These are phyloP conservation scores for Stenoptilia bipunctidactyla DNA, from an alignment of 2,888 invertebrate species.

Conservation along the genomic window DNA sequence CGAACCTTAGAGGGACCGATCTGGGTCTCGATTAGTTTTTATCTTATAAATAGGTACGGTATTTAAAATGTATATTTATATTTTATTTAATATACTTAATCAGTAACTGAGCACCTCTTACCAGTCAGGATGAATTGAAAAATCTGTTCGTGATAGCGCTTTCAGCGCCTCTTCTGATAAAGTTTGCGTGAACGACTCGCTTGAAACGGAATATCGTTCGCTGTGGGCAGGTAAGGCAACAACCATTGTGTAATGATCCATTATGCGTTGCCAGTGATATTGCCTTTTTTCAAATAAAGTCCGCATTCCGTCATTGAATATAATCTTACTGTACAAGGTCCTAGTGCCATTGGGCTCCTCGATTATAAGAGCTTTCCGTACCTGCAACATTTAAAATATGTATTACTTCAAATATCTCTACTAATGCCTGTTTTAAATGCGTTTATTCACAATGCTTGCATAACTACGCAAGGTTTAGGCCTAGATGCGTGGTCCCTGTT, in stretches of 20 bases:
- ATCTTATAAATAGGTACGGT: too few relatives aligned
- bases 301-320: constrained; percentile 49
- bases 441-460: too few relatives aligned
- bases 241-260: constrained; percentile 52
- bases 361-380: constrained; percentile 40
- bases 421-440: too few relatives aligned
- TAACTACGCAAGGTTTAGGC: too few relatives aligned
- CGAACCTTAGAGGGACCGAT: too few relatives aligned
- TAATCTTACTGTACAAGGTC: constrained; percentile 38
- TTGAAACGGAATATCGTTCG: constrained; percentile 30
- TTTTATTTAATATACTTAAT: too few relatives aligned
- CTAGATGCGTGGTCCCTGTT: too few relatives aligned
- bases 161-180: constrained; percentile 37
- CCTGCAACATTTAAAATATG: constrained; percentile 38
- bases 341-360: constrained; percentile 32
- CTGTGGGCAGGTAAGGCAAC: constrained; percentile 41
- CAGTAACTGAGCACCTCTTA: too few relatives aligned
- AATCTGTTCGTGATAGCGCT: constrained; percentile 39
- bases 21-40: too few relatives aligned
- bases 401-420: too few relatives aligned
- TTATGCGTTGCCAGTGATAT: constrained; percentile 48
- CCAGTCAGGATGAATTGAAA: constrained; percentile 55
- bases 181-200: constrained; percentile 35
- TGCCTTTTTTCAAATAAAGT: constrained; percentile 37
- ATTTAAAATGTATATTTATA: too few relatives aligned